Conservation (phyloP, 1,140 invertebrate genomes). For the Cataglyphis hispanica region DNA sequence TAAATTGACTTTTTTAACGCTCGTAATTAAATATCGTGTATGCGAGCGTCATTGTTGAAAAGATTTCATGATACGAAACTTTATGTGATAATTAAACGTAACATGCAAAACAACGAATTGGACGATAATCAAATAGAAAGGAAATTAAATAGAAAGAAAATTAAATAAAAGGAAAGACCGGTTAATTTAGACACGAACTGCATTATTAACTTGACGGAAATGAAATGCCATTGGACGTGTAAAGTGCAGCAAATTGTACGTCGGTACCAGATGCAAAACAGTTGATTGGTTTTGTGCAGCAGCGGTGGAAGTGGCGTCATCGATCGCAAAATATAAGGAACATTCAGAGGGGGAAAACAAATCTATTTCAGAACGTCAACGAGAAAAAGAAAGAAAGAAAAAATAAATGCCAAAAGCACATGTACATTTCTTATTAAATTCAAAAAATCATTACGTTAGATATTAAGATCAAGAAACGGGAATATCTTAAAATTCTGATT, state of each 20-base stretch:
- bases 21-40: too few relatives aligned
- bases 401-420: slow-evolving; percentile 13
- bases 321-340: slow-evolving; percentile 33
- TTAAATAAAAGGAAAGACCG: neutral
- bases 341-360: slow-evolving; percentile 19
- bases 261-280: slow-evolving; percentile 69
- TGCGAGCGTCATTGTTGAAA: too few relatives aligned
- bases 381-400: neutral
- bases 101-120: too few relatives aligned
- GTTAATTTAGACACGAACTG: slow-evolving; percentile 38
- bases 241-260: slow-evolving; percentile 80
- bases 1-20: too few relatives aligned
- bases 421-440: neutral
- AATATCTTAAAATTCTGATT: neutral
- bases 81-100: too few relatives aligned
- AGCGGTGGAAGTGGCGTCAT: slow-evolving; percentile 29
- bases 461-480: neutral
- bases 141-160: slow-evolving; percentile 5
- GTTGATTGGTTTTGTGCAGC: slow-evolving; percentile 66
- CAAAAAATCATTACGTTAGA: neutral
- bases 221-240: slow-evolving; percentile 13
- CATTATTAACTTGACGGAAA: slow-evolving; percentile 45
- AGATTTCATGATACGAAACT: too few relatives aligned
- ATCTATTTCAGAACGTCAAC: slow-evolving; percentile 21
- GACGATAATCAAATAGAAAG: too few relatives aligned